phyloP scores from a whole-genome alignment of 2,888 invertebrate genomes.

The Cheilosia impressa region DNA sequence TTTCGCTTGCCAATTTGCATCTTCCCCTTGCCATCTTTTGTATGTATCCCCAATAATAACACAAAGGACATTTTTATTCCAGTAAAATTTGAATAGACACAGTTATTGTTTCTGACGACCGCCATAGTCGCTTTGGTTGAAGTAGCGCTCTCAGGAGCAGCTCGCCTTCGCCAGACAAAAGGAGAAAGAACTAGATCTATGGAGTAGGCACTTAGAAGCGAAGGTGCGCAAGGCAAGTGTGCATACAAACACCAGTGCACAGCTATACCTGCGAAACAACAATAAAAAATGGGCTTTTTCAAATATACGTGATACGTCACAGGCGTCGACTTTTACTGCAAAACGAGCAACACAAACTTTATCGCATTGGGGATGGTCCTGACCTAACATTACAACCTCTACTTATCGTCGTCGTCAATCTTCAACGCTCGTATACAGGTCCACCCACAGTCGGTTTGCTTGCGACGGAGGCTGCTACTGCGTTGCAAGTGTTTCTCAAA shows the following conservation, averaged over 20 bases:
- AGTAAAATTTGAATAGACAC: slow-evolving; percentile 20
- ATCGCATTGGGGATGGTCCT: slow-evolving; percentile 71
- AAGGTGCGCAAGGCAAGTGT: slow-evolving; percentile 47
- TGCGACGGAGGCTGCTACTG: slow-evolving; percentile 24
- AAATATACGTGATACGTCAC: slow-evolving; percentile 52
- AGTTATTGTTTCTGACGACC: slow-evolving; percentile 13
- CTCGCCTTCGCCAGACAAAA: slow-evolving; percentile 7
- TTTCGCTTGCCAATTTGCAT: background rate
- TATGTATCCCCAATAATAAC: background rate
- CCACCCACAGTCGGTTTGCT: slow-evolving; percentile 13
- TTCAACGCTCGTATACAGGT: background rate
- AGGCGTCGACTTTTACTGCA: slow-evolving; percentile 20
- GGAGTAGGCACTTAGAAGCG: slow-evolving; percentile 23
- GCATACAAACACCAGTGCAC: slow-evolving; percentile 6
- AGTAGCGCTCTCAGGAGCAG: slow-evolving; percentile 12
- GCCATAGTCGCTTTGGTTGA: slow-evolving; percentile 5
- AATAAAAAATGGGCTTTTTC: slow-evolving; percentile 35
- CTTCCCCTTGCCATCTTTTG: background rate
- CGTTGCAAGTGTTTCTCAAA: slow-evolving; percentile 30
- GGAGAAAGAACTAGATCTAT: slow-evolving; percentile 17
- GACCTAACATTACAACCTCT: slow-evolving; percentile 38
- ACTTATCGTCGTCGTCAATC: background rate
- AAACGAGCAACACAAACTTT: slow-evolving; percentile 64
- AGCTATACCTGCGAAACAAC: slow-evolving; percentile 2
- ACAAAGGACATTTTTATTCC: slow-evolving; percentile 23